Conservation (phyloP, 2,113 vertebrate genomes). For the Tragelaphus imberbis region DNA sequence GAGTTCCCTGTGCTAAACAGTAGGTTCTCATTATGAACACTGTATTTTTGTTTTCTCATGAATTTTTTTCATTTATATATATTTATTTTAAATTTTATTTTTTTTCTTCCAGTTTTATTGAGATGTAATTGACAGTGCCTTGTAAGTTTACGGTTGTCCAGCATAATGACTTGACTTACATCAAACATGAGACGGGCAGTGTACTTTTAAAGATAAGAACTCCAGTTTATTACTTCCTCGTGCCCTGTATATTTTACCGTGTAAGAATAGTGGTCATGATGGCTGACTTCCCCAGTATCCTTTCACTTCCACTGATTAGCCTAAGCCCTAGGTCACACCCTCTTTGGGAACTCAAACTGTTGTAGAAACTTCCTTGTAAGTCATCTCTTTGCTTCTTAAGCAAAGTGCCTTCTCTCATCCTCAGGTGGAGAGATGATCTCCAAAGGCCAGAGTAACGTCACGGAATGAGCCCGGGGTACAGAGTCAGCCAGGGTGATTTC, state of each 20-base stretch:
- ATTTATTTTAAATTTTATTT: not conserved
- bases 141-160: not conserved
- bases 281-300: not conserved
- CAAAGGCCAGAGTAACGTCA: too few relatives aligned
- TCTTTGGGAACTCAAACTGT: not conserved
- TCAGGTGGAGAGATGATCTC: not conserved
- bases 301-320: not conserved
- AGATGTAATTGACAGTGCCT: not conserved
- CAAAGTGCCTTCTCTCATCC: not conserved
- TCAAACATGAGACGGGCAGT: not conserved
- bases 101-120: not conserved
- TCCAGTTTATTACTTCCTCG: not conserved
- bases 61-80: not conserved
- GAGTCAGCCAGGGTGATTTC: not conserved
- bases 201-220: not conserved
- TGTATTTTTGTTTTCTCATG: not conserved
- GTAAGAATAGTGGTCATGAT: not conserved
- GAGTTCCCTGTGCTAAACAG: not conserved
- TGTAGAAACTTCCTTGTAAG: not conserved
- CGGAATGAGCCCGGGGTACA: not conserved
- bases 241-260: not conserved
- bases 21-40: not conserved
- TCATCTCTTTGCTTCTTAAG: not conserved
- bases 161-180: not conserved
- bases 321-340: not conserved